phyloP scores from a whole-genome alignment of 2,113 vertebrate genomes.

The Pygoscelis antarcticus region DNA sequence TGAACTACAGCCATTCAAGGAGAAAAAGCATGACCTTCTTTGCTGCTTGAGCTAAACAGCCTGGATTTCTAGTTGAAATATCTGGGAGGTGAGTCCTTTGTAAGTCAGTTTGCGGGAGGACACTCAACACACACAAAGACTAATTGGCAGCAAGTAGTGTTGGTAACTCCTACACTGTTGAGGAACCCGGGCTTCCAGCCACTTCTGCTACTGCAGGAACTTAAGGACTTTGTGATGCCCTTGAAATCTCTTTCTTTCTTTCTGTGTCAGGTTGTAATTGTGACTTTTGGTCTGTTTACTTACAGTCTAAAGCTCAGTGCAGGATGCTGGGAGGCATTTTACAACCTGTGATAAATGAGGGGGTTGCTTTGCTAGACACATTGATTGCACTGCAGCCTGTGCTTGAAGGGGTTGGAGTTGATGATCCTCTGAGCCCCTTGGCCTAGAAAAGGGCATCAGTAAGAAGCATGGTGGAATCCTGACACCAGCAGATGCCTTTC shows the following conservation, averaged over 20 bases:
- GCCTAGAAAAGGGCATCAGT: neutral
- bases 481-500: neutral
- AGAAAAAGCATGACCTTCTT: neutral
- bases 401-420: neutral
- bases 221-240: slow-evolving; percentile 18
- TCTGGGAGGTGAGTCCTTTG: slow-evolving; percentile 11
- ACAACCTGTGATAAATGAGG: neutral
- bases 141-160: slow-evolving; percentile 36
- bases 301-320: neutral
- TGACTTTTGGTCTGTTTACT: neutral
- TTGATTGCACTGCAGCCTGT: neutral
- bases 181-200: slow-evolving; percentile 12
- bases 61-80: slow-evolving; percentile 12
- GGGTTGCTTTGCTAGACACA: neutral
- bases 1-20: neutral
- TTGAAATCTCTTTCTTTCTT: neutral
- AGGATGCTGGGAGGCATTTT: neutral
- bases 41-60: neutral
- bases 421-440: neutral
- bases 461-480: neutral
- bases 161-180: slow-evolving; percentile 27
- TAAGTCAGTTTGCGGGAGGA: slow-evolving; percentile 29
- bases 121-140: slow-evolving; percentile 26
- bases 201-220: slow-evolving; percentile 3
- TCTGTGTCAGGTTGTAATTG: neutral